Evolutionary conservation across 2,113 vertebrate species (phyloP), one percentile per base, ranked within the genome.

Genomic region (Dicerorhinus sumatrensis): DNA sequence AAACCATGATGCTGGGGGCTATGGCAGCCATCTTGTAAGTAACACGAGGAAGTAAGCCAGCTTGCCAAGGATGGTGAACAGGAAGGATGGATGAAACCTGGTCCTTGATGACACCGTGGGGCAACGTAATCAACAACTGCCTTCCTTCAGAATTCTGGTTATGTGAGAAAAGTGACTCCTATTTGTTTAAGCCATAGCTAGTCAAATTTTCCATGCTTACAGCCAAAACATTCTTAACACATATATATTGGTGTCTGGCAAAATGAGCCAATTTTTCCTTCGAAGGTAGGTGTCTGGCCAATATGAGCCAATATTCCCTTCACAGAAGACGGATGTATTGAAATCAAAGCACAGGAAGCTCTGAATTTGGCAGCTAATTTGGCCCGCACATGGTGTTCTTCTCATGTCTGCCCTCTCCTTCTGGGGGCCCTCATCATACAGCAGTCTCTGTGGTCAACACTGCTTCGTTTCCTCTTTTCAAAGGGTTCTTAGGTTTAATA

Each of bases 111-210:
- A 86, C 18, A 69, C 3, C 36, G 36, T 70, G 42, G 58, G 25
- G 21, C 69, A 73, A 29, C 31, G 75, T 20, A 82, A 36, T 79
- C 51, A 51, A 21, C 1, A 42, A 51, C 6, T 27, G 12, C 51
- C 23, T 96, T 63, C 23, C 27, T 94, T 36, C 20, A 81, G 63
- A 76, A 76, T 84, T 95, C 42, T 80, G 42, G 39, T 79, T 29
- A 20, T 39, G 6, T 48, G 73, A 91, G 39, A 89, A 93, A 89
- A 88, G 25, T 73, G 77, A 73, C 8, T 54, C 18, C 58, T 75
- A 36, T 72, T 94, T 93, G 27, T 54, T 77, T 95, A 93, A 89
- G 69, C 73, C 39, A 91, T 18, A 72, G 54, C 39, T 27, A 94
- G 17, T 83, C 23, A 86, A 60, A 62, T 81, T 90, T 83, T 46